Evolutionary conservation across 2,888 invertebrate species (phyloP), one percentile per base, ranked within the genome.

Genomic region (Psylliodes chrysocephalus): DNA sequence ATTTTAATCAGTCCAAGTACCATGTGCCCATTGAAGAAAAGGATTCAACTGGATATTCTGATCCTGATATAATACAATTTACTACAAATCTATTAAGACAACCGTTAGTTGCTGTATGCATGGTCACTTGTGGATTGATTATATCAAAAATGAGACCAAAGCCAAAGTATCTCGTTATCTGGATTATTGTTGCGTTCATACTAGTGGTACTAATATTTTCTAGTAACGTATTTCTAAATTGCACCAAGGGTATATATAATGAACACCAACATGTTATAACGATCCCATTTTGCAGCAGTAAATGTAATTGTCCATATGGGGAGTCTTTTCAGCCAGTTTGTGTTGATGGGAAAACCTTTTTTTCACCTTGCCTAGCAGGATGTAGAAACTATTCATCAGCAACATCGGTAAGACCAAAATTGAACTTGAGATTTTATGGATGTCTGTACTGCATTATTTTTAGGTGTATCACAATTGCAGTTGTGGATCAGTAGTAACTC

Each of bases 311-410:
- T 72, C 75, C 77, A 14, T 77, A 81, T 22, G 81, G 82, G 18
- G 79, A 82, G 47, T 78, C 80, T 15, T 91, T 90, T 72, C 84
- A 86, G 59, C 91, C 91, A 0, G 85, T 91, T 22, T 91, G 90
- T 73, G 85, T 87, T 1, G 82, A 82, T 64, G 85, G 85, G 64
- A 79, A 83, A 4, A 89, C 88, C 0, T 91, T 86, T 77, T 92
- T 88, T 76, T 90, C 89, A 0, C 90, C 92, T 0, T 92, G 92
- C 78, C 87, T 89, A 73, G 92, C 92, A 1, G 92, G 92, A 0
- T 92, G 92, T 76, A 80, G 79, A 4, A 71, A 57, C 3, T 71
- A 74, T 1, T 75, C 82, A 47, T 72, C 81, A 1, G 71, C 77
- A n/a, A 79, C 84, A n/a, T 84, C 85, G 64, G 83, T 80, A 69